Evolutionary conservation across 30 jellyfish, hydroid and myxozoan species (phyloP).

Genomic region (Hydractinia echinata): DNA sequence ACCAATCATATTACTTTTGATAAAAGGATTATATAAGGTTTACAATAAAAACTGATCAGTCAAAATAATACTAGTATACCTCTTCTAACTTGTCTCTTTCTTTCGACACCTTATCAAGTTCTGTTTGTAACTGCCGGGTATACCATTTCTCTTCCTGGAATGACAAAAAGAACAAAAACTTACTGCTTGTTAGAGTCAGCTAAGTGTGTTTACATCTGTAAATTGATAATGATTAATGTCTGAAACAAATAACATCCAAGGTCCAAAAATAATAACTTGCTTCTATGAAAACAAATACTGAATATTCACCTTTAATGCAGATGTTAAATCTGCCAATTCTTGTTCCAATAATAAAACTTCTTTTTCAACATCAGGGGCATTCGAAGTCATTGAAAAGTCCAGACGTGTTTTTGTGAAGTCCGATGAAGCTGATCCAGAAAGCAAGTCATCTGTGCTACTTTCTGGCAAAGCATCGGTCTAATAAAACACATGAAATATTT

Average conservation of each 20-base stretch:
- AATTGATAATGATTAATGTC: neutral
- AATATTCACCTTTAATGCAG: slow-evolving; percentile 56
- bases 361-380: slow-evolving; percentile 42
- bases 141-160: slow-evolving; percentile 96
- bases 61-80: slow-evolving; percentile 25
- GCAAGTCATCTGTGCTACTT: neutral
- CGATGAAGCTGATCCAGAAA: neutral
- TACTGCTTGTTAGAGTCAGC: neutral
- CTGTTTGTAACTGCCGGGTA: slow-evolving; percentile 76
- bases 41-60: neutral
- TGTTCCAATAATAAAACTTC: slow-evolving; percentile 74
- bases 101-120: slow-evolving; percentile 57
- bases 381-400: slow-evolving; percentile 23
- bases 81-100: slow-evolving; percentile 88
- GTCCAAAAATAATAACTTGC: too few relatives aligned
- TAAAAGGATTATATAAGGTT: neutral
- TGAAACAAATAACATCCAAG: neutral
- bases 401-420: slow-evolving; percentile 26
- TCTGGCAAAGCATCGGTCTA: slow-evolving; percentile 50
- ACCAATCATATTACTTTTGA: neutral
- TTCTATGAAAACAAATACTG: slow-evolving; percentile 1
- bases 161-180: neutral
- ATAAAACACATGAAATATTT: neutral
- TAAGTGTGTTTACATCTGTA: too few relatives aligned
- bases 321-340: slow-evolving; percentile 72